phyloP scores from a whole-genome alignment of 2,888 invertebrate species.

The Limnephilus marmoratus region DNA sequence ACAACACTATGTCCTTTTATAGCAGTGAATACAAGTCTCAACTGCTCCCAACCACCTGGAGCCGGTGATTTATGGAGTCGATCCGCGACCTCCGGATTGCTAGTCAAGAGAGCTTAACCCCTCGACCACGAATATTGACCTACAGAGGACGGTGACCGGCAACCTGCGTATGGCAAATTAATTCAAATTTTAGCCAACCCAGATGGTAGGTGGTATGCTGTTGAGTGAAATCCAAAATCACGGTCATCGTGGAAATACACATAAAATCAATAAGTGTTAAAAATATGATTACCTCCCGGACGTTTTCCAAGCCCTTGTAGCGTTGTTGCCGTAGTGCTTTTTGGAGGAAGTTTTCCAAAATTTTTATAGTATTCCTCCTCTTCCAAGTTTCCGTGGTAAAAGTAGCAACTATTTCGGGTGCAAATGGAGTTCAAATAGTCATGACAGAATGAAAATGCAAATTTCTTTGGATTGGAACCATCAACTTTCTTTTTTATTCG shows the following conservation, averaged over 20 bases:
- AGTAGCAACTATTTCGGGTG: constrained; percentile 81
- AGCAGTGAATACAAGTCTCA: too few species aligned
- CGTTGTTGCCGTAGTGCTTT: not conserved
- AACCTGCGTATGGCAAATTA: not conserved
- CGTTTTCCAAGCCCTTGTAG: not conserved
- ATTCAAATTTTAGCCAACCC: too few species aligned
- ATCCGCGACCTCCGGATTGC: too few species aligned
- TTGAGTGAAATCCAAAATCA: not conserved
- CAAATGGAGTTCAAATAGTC: constrained; percentile 84
- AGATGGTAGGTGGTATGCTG: not conserved
- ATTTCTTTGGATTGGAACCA: constrained; percentile 68
- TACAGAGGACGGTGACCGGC: not conserved
- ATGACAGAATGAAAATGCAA: constrained; percentile 75
- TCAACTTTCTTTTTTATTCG: not conserved
- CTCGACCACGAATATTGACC: too few species aligned
- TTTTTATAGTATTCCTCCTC: constrained; percentile 84
- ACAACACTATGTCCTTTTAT: too few species aligned
- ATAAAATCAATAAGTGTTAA: not conserved
- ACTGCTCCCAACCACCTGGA: too few species aligned
- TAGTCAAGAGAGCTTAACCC: too few species aligned
- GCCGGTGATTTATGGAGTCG: too few species aligned
- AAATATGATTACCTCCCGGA: not conserved
- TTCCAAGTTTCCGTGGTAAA: constrained; percentile 83
- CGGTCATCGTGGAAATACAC: not conserved
- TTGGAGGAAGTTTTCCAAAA: constrained; percentile 78